phyloP scores from a whole-genome alignment of 2,113 vertebrate species.

The Corynorhinus townsendii region DNA sequence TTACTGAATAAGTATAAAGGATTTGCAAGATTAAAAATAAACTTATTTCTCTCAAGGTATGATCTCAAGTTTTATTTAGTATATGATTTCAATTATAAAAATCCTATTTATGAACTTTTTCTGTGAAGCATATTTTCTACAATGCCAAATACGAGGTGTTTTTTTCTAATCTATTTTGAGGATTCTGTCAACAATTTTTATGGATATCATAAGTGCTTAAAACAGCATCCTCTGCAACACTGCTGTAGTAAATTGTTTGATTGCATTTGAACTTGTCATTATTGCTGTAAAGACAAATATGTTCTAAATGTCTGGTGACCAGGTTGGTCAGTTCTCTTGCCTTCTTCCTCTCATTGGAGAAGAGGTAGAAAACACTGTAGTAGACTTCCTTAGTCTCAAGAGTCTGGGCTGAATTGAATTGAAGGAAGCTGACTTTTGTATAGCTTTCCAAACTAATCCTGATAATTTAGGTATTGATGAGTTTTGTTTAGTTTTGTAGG shows the following conservation, averaged over 20 bases:
- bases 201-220: not conserved
- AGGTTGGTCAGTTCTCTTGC: constrained; percentile 13
- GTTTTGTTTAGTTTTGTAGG: not conserved
- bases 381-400: constrained; percentile 20
- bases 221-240: not conserved
- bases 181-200: not conserved
- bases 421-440: constrained; percentile 37
- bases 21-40: not conserved
- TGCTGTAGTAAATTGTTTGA: constrained; percentile 2
- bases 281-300: constrained; percentile 21
- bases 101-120: constrained; percentile 1
- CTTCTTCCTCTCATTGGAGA: constrained; percentile 31
- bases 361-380: not conserved
- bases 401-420: constrained; percentile 29
- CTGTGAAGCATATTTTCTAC: not conserved
- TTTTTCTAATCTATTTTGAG: constrained; percentile 7
- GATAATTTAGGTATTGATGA: constrained; percentile 28
- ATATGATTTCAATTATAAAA: constrained; percentile 6
- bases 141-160: not conserved
- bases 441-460: constrained; percentile 27
- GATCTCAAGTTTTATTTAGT: constrained; percentile 30
- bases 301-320: not conserved
- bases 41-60: not conserved
- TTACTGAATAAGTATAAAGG: constrained; percentile 14
- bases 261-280: not conserved